Evolutionary conservation across 2,797 vertebrate genomes (phyloP).

Genomic region (Tachyglossus aculeatus): DNA sequence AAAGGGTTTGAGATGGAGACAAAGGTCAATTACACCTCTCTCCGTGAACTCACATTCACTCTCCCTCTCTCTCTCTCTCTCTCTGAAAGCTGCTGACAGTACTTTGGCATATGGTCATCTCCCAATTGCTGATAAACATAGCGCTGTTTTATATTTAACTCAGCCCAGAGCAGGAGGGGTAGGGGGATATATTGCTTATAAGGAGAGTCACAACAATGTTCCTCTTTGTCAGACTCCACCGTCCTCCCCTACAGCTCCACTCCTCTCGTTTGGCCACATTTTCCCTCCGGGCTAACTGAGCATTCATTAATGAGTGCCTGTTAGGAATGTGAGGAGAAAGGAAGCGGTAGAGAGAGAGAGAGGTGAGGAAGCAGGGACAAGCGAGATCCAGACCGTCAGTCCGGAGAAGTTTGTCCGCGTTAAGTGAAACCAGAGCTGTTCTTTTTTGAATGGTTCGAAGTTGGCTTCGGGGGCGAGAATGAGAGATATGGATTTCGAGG

Average conservation of each 20-base stretch:
- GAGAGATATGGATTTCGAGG: slow-evolving; percentile 76
- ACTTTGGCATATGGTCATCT: slow-evolving; percentile 67
- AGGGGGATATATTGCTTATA: slow-evolving; percentile 57
- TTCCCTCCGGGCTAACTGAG: slow-evolving; percentile 32
- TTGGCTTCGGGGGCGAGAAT: slow-evolving; percentile 55
- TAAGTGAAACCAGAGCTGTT: slow-evolving; percentile 39
- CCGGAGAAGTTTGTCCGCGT: slow-evolving; percentile 36
- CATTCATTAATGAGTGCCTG: slow-evolving; percentile 45
- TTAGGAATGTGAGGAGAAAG: background rate
- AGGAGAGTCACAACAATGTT: slow-evolving; percentile 53
- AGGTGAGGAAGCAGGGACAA: slow-evolving; percentile 23
- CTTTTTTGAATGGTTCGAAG: slow-evolving; percentile 28
- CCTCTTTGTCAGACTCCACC: slow-evolving; percentile 12
- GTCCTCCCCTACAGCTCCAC: slow-evolving; percentile 30
- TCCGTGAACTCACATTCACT: slow-evolving; percentile 23
- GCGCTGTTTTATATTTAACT: slow-evolving; percentile 86
- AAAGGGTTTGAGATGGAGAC: slow-evolving; percentile 32
- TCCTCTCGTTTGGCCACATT: slow-evolving; percentile 36
- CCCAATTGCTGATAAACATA: slow-evolving; percentile 76
- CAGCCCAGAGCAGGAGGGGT: slow-evolving; percentile 59
- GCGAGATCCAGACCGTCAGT: slow-evolving; percentile 23
- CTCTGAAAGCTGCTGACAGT: slow-evolving; percentile 72
- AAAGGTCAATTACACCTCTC: slow-evolving; percentile 62
- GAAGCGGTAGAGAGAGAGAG: slow-evolving; percentile 11
- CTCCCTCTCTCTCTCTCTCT: slow-evolving; percentile 18